Evolutionary conservation across 1,140 invertebrate species (phyloP), one percentile per base, ranked within the genome.

Genomic region (Oryzaephilus surinamensis): DNA sequence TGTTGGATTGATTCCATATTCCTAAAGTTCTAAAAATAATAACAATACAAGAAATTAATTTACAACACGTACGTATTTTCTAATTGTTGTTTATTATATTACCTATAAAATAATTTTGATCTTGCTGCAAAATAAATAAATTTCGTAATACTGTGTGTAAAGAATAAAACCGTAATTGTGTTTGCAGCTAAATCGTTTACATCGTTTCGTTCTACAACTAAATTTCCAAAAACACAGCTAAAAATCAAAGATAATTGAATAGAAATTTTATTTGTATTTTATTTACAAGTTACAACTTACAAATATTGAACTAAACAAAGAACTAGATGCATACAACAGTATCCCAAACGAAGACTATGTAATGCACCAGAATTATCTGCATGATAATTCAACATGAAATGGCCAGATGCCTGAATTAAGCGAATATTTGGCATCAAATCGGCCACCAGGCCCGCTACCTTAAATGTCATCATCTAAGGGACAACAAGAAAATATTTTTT

Each of bases 371-470:
- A 54, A 51, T 69, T 68, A 20, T 73, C 71, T 60, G 54, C 43
- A 58, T 83, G 73, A 52, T 85, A 86, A 58, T 83, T 83, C 54
- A 85, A 78, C 58, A 86, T 67, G 51, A 83, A 86, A 43, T 84
- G 77, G 8, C 83, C 83, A 6, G 71, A 71, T 6, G 70, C 62
- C 58, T 84, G 79, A 76, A 87, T 84, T 20, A 85, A 54, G 45
- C 73, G 71, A 46, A 88, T 84, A 45, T 85, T 84, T 16, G 83
- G 82, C 77, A 84, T 76, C 41, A 87, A 63, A 58, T 87, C 83
- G 50, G 80, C 76, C 63, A 86, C 82, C 19, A 88, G 74, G 60
- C 83, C 83, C 39, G 64, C 58, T 33, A 63, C 60, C 51, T 72
- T 72, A 41, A 68, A 64, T 57, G 71, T 71, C 68, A 73, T 70